These are phyloP conservation scores for Atethmia centrago DNA, from an alignment of 2,888 invertebrate species.

Conservation along the genomic window DNA sequence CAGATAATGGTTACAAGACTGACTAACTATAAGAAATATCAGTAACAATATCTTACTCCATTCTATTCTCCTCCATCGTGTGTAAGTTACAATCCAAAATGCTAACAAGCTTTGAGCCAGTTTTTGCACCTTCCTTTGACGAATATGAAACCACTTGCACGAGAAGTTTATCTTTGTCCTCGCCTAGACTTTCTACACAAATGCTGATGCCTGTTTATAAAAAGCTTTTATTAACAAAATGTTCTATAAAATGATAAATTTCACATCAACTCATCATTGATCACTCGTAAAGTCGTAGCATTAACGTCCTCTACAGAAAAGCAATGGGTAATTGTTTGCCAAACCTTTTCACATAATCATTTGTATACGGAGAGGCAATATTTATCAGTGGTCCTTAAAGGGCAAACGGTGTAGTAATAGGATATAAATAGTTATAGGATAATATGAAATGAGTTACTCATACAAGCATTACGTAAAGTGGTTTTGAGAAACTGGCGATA, in stretches of 20 bases:
- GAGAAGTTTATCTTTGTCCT: constrained; percentile 89
- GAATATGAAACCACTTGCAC: constrained; percentile 91
- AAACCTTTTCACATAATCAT: not conserved
- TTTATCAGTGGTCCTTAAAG: not conserved
- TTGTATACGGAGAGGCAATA: not conserved
- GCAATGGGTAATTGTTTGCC: not conserved
- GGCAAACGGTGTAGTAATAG: not conserved
- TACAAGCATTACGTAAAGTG: constrained; percentile 3
- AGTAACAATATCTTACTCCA: constrained; percentile 81
- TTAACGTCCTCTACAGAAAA: not conserved
- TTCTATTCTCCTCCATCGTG: constrained; percentile 92
- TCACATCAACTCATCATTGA: not conserved
- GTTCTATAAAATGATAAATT: not conserved
- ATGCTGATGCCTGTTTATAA: constrained; percentile 81
- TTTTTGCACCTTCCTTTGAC: constrained; percentile 89
- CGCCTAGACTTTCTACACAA: constrained; percentile 85
- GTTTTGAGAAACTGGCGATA: not conserved
- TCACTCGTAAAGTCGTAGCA: not conserved
- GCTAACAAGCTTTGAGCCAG: constrained; percentile 91
- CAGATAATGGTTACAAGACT: not conserved
- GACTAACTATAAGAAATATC: constrained; percentile 20
- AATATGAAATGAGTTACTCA: not conserved
- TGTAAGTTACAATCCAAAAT: constrained; percentile 91
- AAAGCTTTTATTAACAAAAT: constrained; percentile 26
- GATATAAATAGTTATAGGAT: not conserved